Conservation (phyloP, 2,113 vertebrate species). For the Catharus minimus region DNA sequence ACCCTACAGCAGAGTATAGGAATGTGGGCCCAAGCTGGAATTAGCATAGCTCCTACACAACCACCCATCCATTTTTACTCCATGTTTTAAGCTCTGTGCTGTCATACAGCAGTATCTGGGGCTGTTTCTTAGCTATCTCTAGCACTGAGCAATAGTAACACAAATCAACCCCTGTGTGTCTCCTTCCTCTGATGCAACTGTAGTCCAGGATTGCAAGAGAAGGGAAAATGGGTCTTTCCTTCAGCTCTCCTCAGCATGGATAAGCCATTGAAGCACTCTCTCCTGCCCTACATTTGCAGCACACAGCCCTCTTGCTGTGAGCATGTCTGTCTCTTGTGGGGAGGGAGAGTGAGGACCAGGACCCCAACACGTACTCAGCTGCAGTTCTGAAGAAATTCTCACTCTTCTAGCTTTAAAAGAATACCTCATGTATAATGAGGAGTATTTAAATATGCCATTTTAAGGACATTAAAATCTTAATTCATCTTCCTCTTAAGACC, state of each 20-base stretch:
- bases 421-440: neutral
- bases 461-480: conserved; percentile 1
- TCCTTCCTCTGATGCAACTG: neutral
- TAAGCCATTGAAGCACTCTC: neutral
- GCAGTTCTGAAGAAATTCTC: neutral
- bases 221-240: neutral
- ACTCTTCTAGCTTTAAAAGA: neutral
- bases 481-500: neutral
- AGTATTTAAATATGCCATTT: neutral
- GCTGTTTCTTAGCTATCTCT: neutral
- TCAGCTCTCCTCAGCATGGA: neutral
- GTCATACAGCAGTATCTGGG: neutral
- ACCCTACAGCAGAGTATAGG: neutral
- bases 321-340: neutral
- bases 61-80: neutral
- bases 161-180: neutral
- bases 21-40: neutral
- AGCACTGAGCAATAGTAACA: neutral
- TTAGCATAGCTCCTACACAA: neutral
- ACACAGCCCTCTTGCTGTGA: neutral
- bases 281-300: neutral
- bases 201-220: neutral
- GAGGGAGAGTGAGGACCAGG: neutral
- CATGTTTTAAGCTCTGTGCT: neutral
- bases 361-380: neutral